These are phyloP conservation scores for Saccostrea echinata DNA, from an alignment of 1,140 invertebrate genomes.

Conservation along the genomic window DNA sequence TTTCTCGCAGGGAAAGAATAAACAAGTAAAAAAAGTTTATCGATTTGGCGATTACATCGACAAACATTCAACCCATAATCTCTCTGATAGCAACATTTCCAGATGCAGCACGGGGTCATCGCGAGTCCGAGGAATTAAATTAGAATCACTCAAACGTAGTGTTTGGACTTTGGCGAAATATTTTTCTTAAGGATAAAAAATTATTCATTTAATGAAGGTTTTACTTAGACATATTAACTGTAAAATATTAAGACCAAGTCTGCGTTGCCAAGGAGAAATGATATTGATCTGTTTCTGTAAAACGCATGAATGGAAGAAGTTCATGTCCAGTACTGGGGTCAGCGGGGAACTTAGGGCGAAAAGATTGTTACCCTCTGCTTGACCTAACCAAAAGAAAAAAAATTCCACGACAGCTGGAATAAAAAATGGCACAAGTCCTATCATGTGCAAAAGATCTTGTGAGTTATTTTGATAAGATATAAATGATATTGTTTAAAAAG, in stretches of 20 bases:
- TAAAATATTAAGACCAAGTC: background rate
- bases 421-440: background rate
- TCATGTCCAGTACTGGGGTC: slow-evolving; percentile 21
- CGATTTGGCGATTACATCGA: slow-evolving; percentile 23
- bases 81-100: background rate
- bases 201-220: background rate
- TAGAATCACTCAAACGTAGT: background rate
- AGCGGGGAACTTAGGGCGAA: background rate
- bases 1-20: slow-evolving; percentile 28
- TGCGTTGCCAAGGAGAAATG: slow-evolving; percentile 21
- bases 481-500: too few relatives aligned
- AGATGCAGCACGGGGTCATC: background rate
- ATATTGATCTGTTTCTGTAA: slow-evolving; percentile 37
- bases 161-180: background rate
- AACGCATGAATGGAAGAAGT: slow-evolving; percentile 31
- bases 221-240: background rate
- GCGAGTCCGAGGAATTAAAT: background rate
- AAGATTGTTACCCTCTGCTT: slow-evolving; percentile 26
- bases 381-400: background rate
- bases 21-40: slow-evolving; percentile 38
- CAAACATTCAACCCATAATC: slow-evolving; percentile 14
- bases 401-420: background rate
- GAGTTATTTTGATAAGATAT: too few relatives aligned
- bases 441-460: too few relatives aligned
- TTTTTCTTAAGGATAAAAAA: too few relatives aligned